These are phyloP conservation scores for Pristionchus fissidentatus DNA, from an alignment of 2,888 invertebrate species.

Conservation along the genomic window DNA sequence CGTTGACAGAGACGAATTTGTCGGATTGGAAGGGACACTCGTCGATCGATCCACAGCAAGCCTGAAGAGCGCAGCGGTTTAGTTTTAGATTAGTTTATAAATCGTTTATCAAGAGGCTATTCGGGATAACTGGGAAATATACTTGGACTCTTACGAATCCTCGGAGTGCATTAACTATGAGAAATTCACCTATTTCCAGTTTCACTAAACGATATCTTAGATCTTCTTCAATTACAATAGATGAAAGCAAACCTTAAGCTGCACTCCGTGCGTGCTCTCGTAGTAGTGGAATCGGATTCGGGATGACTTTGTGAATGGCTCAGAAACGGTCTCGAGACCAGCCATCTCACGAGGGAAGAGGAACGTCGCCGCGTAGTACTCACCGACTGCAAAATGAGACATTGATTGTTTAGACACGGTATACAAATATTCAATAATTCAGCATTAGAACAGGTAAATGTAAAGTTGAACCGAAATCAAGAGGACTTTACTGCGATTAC, in stretches of 20 bases:
- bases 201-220: too few relatives aligned
- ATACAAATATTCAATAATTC: too few relatives aligned
- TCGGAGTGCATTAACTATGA: too few relatives aligned
- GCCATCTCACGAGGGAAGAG: constrained; percentile 74
- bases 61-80: constrained; percentile 44
- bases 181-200: too few relatives aligned
- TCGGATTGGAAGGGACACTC: constrained; percentile 71
- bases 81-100: background rate
- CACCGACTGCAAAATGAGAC: constrained; percentile 65
- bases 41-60: constrained; percentile 64
- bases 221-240: too few relatives aligned
- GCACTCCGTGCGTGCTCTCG: constrained; percentile 75
- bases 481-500: too few relatives aligned
- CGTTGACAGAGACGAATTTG: constrained; percentile 73
- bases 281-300: constrained; percentile 74
- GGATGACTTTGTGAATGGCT: constrained; percentile 64
- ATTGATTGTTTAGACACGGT: too few relatives aligned
- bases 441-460: background rate
- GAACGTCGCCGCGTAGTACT: constrained; percentile 74
- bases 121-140: background rate
- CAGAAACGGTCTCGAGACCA: constrained; percentile 67
- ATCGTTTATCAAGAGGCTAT: background rate
- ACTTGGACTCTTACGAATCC: background rate
- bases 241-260: constrained; percentile 72
- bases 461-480: too few relatives aligned